Base-by-base conservation (phyloP, 2,888 invertebrate species). In the Drosophila conformis region DNA sequence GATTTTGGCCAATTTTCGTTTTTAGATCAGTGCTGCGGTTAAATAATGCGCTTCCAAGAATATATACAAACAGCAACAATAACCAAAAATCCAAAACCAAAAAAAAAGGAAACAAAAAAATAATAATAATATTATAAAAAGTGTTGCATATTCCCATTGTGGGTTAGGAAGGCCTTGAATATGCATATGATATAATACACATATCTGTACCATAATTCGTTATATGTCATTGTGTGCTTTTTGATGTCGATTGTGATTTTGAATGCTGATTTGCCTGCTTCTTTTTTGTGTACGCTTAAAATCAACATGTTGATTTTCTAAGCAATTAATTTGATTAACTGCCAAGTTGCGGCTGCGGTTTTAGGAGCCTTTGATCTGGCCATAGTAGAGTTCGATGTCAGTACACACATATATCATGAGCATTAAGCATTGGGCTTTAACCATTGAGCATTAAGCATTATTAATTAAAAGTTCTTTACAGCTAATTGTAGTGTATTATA, bases 1-100 rank as follows among this genome's bases (percentile, higher is more conserved):
- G 90, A 79, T 87, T 89, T 87, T 90, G 86, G 87, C 90, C 87
- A 87, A 87, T 90, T 90, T 90, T 87, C 88, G 90, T 82, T 87
- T 89, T 87, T 87, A 85, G 90, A 76, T 75, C 85, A 87, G 74
- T 69, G 69, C 66, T 80, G 82, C 72, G 88, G 80, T 77, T 87
- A 88, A 86, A 86, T 90, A 90, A 86, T 88, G 90, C 86, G 80
- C 86, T 87, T 87, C 86, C 90, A 73, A 87, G 86, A 87, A 87
- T 85, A 80, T 75, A 75, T 72, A 75, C 78, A 78, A 67, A 33
- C 64, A 70, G 56, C 67, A 64, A 61, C 62, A 40, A 21, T 36
- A 56, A 49, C 64, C 38, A 61, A 46, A 65, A 52, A 8, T n/a
- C 29, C 40, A 68, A 58, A 51, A 36, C 31, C 46, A 51, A 74